Evolutionary conservation across 2,113 vertebrate genomes (phyloP).

Genomic region (Anser brachyrhynchus): DNA sequence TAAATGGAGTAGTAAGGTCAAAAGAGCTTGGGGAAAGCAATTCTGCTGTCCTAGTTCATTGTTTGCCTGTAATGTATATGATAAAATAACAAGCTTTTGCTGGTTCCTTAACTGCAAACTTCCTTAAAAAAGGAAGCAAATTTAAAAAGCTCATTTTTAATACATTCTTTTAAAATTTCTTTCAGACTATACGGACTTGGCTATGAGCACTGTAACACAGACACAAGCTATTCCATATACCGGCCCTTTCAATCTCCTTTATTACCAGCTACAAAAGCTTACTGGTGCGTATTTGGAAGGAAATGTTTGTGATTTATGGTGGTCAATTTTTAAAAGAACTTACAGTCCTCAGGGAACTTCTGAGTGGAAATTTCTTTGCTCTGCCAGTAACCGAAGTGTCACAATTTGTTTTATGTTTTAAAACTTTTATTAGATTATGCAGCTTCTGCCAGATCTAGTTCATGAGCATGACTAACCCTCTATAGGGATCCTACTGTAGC

Average conservation of each 20-base stretch:
- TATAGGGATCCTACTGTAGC: not conserved
- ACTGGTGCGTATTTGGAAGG: slow-evolving; percentile 77
- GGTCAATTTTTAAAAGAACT: not conserved
- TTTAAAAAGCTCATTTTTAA: not conserved
- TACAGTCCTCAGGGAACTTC: not conserved
- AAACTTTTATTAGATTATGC: not conserved
- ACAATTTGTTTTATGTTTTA: not conserved
- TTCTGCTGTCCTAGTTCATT: not conserved
- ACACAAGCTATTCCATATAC: slow-evolving; percentile 93
- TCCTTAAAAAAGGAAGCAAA: no score
- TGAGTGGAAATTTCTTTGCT: not conserved
- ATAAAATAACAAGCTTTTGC: not conserved
- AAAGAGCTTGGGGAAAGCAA: not conserved
- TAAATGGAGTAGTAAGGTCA: not conserved
- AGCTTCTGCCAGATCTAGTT: not conserved
- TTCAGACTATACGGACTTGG: slow-evolving; percentile 93
- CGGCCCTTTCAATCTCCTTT: slow-evolving; percentile 89
- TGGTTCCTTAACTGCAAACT: not conserved
- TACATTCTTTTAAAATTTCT: not conserved
- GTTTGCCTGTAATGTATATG: not conserved
- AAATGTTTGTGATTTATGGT: fast-evolving
- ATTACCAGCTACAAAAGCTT: slow-evolving; percentile 87
- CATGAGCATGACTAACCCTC: not conserved
- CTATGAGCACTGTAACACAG: slow-evolving; percentile 95
- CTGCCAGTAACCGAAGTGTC: not conserved